These are phyloP conservation scores for Alcedo quadribrachys DNA, from an alignment of 2,797 vertebrate genomes.

Conservation along the genomic window DNA sequence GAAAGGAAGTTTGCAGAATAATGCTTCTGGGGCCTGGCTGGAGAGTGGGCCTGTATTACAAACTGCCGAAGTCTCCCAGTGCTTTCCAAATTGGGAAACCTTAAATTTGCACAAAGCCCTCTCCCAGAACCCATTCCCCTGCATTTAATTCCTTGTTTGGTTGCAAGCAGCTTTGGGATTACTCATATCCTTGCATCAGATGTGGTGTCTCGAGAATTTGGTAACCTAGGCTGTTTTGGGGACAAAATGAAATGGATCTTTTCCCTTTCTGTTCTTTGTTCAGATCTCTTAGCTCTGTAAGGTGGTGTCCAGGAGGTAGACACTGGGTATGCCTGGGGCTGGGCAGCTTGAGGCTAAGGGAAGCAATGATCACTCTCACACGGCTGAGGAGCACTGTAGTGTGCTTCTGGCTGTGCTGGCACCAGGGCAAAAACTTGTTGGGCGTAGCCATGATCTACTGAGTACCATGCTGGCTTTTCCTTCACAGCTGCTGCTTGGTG, in stretches of 20 bases:
- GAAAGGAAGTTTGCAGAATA: neutral
- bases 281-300: neutral
- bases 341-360: neutral
- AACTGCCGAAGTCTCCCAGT: neutral
- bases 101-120: neutral
- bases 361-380: neutral
- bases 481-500: fast-evolving
- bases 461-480: neutral
- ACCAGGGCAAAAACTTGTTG: fast-evolving
- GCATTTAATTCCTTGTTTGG: neutral
- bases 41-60: neutral
- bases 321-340: neutral
- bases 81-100: neutral
- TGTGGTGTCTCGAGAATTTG: neutral
- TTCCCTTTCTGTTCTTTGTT: neutral
- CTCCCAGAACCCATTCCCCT: neutral
- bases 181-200: conserved; percentile 5
- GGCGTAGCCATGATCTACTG: neutral
- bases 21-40: neutral
- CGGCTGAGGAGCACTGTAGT: neutral
- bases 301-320: neutral
- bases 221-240: neutral
- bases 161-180: conserved; percentile 19
- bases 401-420: neutral
- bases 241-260: neutral